Percentiles rank a stretch among this genome's conserved stretches.
phyloP scores from a whole-genome alignment of 2,888 invertebrate species.

The Xestia c-nigrum region DNA sequence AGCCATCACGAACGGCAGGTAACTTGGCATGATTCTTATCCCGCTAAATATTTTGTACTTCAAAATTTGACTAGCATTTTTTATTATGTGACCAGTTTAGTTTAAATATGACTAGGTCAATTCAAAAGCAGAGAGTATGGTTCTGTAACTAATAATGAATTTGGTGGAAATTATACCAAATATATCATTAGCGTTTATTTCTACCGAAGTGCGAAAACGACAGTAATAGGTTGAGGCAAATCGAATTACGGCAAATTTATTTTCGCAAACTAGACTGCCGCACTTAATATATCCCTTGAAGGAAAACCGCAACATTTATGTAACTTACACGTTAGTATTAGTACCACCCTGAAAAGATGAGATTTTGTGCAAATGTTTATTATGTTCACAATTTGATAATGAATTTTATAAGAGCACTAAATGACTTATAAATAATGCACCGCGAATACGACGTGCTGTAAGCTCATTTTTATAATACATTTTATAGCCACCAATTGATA shows the following conservation, averaged over 20 bases:
- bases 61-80: neutral
- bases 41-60: neutral
- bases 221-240: neutral
- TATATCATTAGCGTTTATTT: neutral
- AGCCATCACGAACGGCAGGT: conserved; percentile 82
- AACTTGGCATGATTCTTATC: conserved; percentile 40
- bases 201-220: neutral
- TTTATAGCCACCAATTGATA: neutral
- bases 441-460: neutral
- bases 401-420: neutral
- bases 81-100: neutral
- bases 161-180: neutral
- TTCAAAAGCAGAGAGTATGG: neutral
- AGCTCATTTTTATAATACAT: neutral
- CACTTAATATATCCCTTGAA: neutral
- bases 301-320: neutral
- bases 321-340: neutral
- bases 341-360: neutral
- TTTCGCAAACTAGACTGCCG: neutral
- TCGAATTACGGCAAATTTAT: neutral
- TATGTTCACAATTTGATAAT: neutral
- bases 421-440: neutral
- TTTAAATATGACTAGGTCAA: too few relatives aligned
- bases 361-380: neutral
- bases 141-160: neutral